Base-by-base conservation (phyloP, 2,113 vertebrate genomes). In the Seriola quinqueradiata region DNA sequence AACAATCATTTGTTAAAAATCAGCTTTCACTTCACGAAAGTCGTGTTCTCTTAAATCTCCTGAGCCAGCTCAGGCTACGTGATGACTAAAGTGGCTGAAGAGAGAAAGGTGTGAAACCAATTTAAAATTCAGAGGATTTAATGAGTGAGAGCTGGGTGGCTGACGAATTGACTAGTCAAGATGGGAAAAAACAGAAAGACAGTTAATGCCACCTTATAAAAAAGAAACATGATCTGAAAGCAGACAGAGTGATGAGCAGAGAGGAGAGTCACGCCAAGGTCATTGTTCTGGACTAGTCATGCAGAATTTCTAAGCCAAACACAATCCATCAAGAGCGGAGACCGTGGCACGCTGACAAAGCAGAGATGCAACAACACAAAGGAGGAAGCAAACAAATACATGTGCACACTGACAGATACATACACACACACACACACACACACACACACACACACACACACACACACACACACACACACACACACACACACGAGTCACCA, bases 211-310 rank as follows among this genome's bases (percentile, higher is more conserved):
- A 86, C 67, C 59, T 87, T 55, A 83, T 79, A 69, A 89, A 89
- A 86, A 80, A 79, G 40, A 85, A 87, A 89, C 72, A 76, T 82
- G 70, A 77, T 48, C 5, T 32, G 59, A 79, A 54, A 64, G 87
- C 86, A 79, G 81, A 64, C 50, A 10, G 85, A 87, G 75, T 75
- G 79, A 85, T 72, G 82, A 82, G 77, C 16, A 6, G 46, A 69
- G 54, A 75, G 66, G 58, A 28, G 67, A 72, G 69, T 77, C 71
- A 44, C 70, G 38, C 38, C 89, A 90, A 91, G 85, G 89, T 86
- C 86, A 83, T 42, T 12, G 21, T 34, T 75, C 68, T 52, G 75
- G 60, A 86, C 67, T 0, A 64, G 78, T 74, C 63, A 74, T 67
- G 77, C 74, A 82, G 80, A 77, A 77, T 83, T 65, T 86, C 54